phyloP scores from a whole-genome alignment of 1,140 invertebrate genomes.

The Bombus sibiricus region DNA sequence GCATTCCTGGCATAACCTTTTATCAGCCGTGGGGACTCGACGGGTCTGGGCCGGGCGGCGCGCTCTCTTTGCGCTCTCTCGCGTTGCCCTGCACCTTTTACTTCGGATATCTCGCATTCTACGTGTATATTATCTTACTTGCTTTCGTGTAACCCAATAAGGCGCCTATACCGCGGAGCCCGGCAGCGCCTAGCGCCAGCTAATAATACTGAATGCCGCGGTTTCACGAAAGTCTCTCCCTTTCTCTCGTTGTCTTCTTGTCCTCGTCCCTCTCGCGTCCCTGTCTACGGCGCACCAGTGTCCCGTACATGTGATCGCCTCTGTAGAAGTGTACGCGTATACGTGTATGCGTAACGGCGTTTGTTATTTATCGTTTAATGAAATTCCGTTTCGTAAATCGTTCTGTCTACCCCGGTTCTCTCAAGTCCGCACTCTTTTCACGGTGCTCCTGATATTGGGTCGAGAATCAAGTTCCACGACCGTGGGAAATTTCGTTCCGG shows the following conservation, averaged over 20 bases:
- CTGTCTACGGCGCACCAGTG: not conserved
- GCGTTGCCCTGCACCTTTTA: slow-evolving; percentile 68
- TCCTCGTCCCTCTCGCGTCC: not conserved
- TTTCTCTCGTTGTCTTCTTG: slow-evolving; percentile 27
- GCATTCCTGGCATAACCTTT: slow-evolving; percentile 75
- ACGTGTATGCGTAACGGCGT: not conserved
- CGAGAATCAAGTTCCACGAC: slow-evolving; percentile 35
- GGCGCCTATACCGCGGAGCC: slow-evolving; percentile 64
- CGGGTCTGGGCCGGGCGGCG: slow-evolving; percentile 49
- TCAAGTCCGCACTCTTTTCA: slow-evolving; percentile 28
- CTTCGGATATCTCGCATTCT: slow-evolving; percentile 71
- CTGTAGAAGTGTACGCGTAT: too few relatives aligned
- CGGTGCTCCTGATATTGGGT: slow-evolving; percentile 48
- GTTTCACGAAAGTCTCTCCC: slow-evolving; percentile 53
- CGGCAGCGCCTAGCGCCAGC: slow-evolving; percentile 62
- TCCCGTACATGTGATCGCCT: too few relatives aligned
- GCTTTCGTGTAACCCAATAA: slow-evolving; percentile 71
- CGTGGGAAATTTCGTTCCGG: slow-evolving; percentile 38
- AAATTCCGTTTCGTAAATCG: slow-evolving; percentile 53
- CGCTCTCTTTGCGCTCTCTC: slow-evolving; percentile 51
- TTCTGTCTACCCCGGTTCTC: slow-evolving; percentile 18
- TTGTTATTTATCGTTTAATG: slow-evolving; percentile 55
- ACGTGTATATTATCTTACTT: slow-evolving; percentile 73
- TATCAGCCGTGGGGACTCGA: slow-evolving; percentile 68
- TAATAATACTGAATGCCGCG: slow-evolving; percentile 67